Percentiles rank a stretch among this genome's conserved stretches.
These are phyloP conservation scores for Dromiciops gliroides DNA, from an alignment of 2,113 vertebrate species.

Conservation along the genomic window DNA sequence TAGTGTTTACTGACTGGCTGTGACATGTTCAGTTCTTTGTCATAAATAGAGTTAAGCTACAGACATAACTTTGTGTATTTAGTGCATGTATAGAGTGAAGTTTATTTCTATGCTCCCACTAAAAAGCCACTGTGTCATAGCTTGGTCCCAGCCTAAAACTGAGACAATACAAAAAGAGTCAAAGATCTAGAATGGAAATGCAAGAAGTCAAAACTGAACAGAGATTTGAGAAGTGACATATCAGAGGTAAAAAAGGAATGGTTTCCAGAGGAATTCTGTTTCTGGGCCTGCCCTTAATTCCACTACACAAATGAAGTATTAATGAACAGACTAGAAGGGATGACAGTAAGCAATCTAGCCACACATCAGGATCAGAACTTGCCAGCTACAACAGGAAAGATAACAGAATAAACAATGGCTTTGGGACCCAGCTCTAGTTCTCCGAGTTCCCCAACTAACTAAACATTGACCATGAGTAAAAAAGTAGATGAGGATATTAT, in stretches of 20 bases:
- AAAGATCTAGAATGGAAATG: no score
- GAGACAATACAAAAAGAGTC: no score
- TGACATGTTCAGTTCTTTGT: neutral
- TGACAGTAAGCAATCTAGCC: neutral
- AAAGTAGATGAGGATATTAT: neutral
- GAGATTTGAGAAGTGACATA: no score
- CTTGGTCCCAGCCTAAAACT: no score
- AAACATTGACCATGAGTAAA: neutral
- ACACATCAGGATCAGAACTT: no score
- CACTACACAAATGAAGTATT: neutral
- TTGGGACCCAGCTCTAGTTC: neutral
- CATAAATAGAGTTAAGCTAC: neutral
- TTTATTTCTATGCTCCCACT: no score
- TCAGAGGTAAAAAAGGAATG: no score
- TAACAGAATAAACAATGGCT: neutral
- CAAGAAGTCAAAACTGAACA: no score
- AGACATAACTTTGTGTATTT: neutral
- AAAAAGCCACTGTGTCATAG: no score
- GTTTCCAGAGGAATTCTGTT: neutral
- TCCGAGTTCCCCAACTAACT: neutral
- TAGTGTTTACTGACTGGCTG: neutral
- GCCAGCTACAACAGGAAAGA: no score
- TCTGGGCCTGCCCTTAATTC: neutral
- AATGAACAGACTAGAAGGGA: neutral
- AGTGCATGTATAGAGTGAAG: neutral